Evolutionary conservation across 1,140 invertebrate species (phyloP).

Genomic region (Drosophila equinoxialis): DNA sequence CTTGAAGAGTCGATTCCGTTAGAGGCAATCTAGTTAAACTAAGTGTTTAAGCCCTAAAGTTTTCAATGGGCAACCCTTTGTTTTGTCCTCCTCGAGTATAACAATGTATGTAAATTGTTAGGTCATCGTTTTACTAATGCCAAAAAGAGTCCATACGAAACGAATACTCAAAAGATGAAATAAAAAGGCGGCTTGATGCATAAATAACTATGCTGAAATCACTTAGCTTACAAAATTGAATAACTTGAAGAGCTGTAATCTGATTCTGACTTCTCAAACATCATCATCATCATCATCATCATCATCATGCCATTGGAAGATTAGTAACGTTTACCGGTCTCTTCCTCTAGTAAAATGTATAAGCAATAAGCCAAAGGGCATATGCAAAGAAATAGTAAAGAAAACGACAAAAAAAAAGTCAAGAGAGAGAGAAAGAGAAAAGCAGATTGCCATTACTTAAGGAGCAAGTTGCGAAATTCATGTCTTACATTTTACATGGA

Average conservation of each 20-base stretch:
- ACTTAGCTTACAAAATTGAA: slow-evolving; percentile 69
- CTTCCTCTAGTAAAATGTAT: slow-evolving; percentile 24
- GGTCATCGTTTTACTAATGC: not conserved
- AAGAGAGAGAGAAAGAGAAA: slow-evolving; percentile 13
- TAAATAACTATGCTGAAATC: slow-evolving; percentile 66
- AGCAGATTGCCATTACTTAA: slow-evolving; percentile 71
- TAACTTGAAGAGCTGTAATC: slow-evolving; percentile 32
- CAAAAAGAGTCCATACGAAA: no score
- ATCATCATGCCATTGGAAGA: slow-evolving; percentile 46
- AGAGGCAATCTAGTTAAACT: no score
- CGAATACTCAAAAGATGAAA: slow-evolving; percentile 34
- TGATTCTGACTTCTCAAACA: not conserved
- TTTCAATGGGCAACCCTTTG: no score
- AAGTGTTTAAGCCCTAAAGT: no score
- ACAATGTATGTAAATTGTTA: no score
- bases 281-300: not conserved
- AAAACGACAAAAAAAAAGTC: not conserved
- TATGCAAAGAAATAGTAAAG: slow-evolving; percentile 23
- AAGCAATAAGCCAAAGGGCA: slow-evolving; percentile 63
- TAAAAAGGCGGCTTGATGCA: slow-evolving; percentile 45
- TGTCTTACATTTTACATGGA: slow-evolving; percentile 26
- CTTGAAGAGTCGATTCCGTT: no score
- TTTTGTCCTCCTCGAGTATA: no score
- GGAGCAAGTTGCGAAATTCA: slow-evolving; percentile 65
- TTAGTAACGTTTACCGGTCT: slow-evolving; percentile 63